Evolutionary conservation across 2,113 vertebrate species (phyloP).

Genomic region (Pollachius pollachius): DNA sequence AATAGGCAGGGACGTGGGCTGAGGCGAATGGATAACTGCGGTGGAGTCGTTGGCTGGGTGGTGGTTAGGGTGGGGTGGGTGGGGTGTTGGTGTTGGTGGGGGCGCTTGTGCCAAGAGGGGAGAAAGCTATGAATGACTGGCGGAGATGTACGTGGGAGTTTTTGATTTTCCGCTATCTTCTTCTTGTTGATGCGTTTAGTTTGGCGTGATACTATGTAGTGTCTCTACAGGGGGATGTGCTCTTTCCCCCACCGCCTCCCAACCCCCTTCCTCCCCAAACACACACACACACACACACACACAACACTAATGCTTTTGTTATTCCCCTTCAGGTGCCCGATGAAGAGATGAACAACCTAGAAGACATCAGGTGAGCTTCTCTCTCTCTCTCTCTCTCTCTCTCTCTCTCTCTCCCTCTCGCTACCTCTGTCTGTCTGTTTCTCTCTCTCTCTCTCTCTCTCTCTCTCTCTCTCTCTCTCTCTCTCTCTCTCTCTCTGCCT

Average conservation of each 20-base stretch:
- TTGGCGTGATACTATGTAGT: neutral
- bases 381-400: slow-evolving; percentile 5
- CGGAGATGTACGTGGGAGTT: neutral
- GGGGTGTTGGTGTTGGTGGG: slow-evolving; percentile 4
- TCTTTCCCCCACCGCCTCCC: neutral
- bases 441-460: slow-evolving; percentile 26
- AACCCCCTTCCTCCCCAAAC: neutral
- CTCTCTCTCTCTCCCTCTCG: slow-evolving; percentile 10
- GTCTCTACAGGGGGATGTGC: neutral
- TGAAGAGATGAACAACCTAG: slow-evolving; percentile 61
- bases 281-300: neutral
- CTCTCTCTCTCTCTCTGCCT: slow-evolving; percentile 59
- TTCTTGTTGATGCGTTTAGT: neutral
- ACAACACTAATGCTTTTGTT: neutral
- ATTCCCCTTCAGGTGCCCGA: slow-evolving; percentile 55
- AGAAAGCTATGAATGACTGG: neutral
- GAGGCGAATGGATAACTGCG: slow-evolving; percentile 42
- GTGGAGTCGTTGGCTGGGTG: slow-evolving; percentile 3
- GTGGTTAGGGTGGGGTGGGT: slow-evolving; percentile 25
- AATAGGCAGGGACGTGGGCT: slow-evolving; percentile 39
- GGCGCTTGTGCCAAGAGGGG: neutral
- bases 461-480: slow-evolving; percentile 30
- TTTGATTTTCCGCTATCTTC: neutral
- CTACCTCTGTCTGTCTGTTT: slow-evolving; percentile 10
- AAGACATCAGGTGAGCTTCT: slow-evolving; percentile 67